Base-by-base conservation (phyloP, 2,113 vertebrate genomes). In the Coptodon bakossiorum region DNA sequence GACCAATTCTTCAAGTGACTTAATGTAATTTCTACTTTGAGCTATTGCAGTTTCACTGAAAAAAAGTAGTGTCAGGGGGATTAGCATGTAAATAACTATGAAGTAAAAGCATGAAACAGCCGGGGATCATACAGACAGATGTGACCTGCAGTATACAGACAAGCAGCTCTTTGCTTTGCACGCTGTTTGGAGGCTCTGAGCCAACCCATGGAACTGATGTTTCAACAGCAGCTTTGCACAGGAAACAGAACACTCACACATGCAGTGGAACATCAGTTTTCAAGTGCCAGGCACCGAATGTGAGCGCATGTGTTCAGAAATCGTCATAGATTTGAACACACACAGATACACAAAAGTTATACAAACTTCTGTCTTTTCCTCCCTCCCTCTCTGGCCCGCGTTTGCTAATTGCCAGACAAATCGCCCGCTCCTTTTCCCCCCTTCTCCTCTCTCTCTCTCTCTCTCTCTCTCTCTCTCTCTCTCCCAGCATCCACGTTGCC, bases 331-430 rank as follows among this genome's bases (percentile, higher is more conserved):
- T 43, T 19, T 16, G 24, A 76, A 79, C 27, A 50, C 40, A 12
- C 53, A 38, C 10, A 48, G 6, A 29, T 7, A 48, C 48, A 22
- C 13, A 53, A 87, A 27, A 36, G 48, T 61, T 27, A 63, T 52
- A 71, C 24, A 19, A 78, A 66, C 82, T 22, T 43, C 53, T 27
- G 31, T 80, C 53, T 29, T 36, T 36, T 36, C 31, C 68, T 40
- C 54, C 52, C 61, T 6, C 45, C 56, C 86, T 93, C 82, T 86
- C 89, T 91, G 31, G 22, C 53, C 89, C 84, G 53, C 93, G 84
- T 94, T 92, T 89, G 91, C 94, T 96, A 96, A 96, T 97, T 96
- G 93, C 92, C 90, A 93, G 95, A 95, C 94, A 96, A 96, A 96
- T 96, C 94, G 89, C 22, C 38, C 38, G n/a, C n/a, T 71, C 36